Evolutionary conservation across 2,888 invertebrate species (phyloP).

Genomic region (Nowickia ferox): DNA sequence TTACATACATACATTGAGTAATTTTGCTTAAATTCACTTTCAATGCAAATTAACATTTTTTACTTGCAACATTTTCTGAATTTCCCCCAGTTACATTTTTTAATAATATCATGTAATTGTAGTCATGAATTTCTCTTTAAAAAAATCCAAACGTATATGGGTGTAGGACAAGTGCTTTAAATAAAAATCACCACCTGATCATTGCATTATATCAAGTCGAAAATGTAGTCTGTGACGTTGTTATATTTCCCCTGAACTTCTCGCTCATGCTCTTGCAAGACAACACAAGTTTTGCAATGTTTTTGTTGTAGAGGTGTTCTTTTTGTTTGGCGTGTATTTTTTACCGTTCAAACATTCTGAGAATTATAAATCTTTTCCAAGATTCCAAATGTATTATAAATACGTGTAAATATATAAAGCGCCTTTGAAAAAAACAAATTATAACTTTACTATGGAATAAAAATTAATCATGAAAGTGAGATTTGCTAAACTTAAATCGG

Average conservation of each 20-base stretch:
- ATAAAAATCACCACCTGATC: slow-evolving; percentile 35
- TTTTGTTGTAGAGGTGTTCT: slow-evolving; percentile 21
- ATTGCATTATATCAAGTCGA: slow-evolving; percentile 33
- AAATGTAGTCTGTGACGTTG: slow-evolving; percentile 52
- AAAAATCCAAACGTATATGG: slow-evolving; percentile 19
- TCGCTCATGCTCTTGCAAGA: slow-evolving; percentile 1
- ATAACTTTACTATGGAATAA: slow-evolving; percentile 1
- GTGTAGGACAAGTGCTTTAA: slow-evolving; percentile 45
- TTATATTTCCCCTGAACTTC: slow-evolving; percentile 35
- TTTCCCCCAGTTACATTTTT: slow-evolving; percentile 24
- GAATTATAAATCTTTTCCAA: slow-evolving; percentile 29
- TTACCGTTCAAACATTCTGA: slow-evolving; percentile 10
- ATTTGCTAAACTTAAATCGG: background rate
- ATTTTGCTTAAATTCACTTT: background rate
- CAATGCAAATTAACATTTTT: background rate
- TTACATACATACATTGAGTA: background rate
- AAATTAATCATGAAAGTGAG: slow-evolving; percentile 15
- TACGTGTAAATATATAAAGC: slow-evolving; percentile 4
- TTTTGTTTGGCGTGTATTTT: background rate
- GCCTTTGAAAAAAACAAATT: slow-evolving; percentile 26
- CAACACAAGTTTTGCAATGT: slow-evolving; percentile 40
- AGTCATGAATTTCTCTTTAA: slow-evolving; percentile 45
- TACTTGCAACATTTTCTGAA: background rate
- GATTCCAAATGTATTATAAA: background rate
- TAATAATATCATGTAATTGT: slow-evolving; percentile 16